These are phyloP conservation scores for Leucosticte australis DNA, from an alignment of 2,113 vertebrate species.

Conservation along the genomic window DNA sequence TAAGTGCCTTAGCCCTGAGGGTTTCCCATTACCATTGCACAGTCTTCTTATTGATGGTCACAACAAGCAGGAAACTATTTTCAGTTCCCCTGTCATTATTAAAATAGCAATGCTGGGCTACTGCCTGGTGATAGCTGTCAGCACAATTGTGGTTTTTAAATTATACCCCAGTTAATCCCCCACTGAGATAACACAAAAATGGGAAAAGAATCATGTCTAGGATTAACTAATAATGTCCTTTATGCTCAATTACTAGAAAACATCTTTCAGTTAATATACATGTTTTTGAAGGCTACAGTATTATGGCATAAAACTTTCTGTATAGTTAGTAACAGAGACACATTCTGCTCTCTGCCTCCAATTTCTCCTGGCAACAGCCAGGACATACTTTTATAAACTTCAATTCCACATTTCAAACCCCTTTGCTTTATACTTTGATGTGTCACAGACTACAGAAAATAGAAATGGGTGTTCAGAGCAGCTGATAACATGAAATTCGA, in stretches of 20 bases:
- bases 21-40: not conserved
- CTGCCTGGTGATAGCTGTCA: not conserved
- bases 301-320: not conserved
- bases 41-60: not conserved
- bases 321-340: not conserved
- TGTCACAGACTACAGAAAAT: not conserved
- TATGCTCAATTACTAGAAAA: not conserved
- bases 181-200: not conserved
- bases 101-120: conserved; percentile 10
- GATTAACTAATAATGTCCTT: not conserved
- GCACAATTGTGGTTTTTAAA: not conserved
- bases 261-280: not conserved
- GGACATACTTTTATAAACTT: not conserved
- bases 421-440: not conserved
- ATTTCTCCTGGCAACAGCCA: not conserved
- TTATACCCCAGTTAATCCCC: not conserved
- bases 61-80: not conserved
- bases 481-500: conserved; percentile 31
- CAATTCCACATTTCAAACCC: not conserved
- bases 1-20: not conserved
- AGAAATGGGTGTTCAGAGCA: conserved; percentile 14
- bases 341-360: not conserved
- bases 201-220: not conserved
- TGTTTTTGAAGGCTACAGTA: not conserved
- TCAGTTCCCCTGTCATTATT: conserved; percentile 1